A percentile compares a stretch with the other conserved stretches of the same genome.
phyloP scores from a whole-genome alignment of 2,113 vertebrate species.

The Theristicus caerulescens region DNA sequence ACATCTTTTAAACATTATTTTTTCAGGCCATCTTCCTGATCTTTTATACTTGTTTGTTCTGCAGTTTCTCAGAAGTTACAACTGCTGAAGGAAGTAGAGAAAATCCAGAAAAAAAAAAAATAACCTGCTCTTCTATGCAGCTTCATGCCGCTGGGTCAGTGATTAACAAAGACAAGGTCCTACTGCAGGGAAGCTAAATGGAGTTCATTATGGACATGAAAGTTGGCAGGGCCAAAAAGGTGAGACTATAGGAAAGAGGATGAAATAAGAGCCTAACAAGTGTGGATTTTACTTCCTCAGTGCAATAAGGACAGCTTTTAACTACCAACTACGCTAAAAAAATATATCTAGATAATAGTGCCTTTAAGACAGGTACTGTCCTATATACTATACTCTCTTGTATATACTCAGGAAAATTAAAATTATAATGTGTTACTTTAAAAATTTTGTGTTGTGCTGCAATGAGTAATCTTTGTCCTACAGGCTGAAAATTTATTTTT shows the following conservation, averaged over 20 bases:
- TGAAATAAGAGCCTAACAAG: slow-evolving; percentile 68
- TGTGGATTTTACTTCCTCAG: slow-evolving; percentile 61
- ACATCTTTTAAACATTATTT: slow-evolving; percentile 42
- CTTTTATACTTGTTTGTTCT: slow-evolving; percentile 61
- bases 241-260: slow-evolving; percentile 56
- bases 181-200: slow-evolving; percentile 66
- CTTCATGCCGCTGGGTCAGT: slow-evolving; percentile 52
- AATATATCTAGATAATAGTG: neutral
- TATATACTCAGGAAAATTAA: neutral
- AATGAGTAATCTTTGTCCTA: neutral
- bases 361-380: neutral
- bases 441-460: neutral
- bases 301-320: slow-evolving; percentile 45
- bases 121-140: slow-evolving; percentile 29
- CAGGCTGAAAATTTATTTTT: neutral
- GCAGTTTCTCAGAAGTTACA: slow-evolving; percentile 52
- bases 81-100: slow-evolving; percentile 54
- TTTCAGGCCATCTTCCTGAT: slow-evolving; percentile 46
- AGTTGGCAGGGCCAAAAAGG: slow-evolving; percentile 58
- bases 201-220: slow-evolving; percentile 71
- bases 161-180: slow-evolving; percentile 72
- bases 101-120: slow-evolving; percentile 34
- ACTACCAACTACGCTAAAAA: slow-evolving; percentile 7
- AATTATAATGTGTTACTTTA: neutral
- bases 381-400: neutral